These are phyloP conservation scores for Acleris laterana DNA, from an alignment of 2,888 invertebrate genomes.

Conservation along the genomic window DNA sequence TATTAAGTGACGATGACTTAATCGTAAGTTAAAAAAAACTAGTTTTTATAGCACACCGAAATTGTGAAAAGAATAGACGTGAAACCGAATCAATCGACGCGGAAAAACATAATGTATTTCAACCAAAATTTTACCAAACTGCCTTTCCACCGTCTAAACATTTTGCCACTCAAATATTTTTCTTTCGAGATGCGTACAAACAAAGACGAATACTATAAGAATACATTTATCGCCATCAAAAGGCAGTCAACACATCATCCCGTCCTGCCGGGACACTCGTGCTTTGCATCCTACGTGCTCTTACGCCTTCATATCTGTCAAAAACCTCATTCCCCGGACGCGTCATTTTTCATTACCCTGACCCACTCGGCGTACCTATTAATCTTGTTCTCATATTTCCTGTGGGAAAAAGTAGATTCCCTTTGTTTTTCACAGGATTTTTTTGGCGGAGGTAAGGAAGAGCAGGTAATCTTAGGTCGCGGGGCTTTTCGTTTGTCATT, in stretches of 20 bases:
- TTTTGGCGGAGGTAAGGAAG: slow-evolving; percentile 19
- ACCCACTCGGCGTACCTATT: slow-evolving; percentile 55
- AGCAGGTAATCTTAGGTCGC: slow-evolving; percentile 28
- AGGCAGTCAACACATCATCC: slow-evolving; percentile 2
- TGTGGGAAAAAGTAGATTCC: slow-evolving; percentile 45
- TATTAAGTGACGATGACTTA: no score
- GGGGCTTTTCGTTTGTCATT: slow-evolving; percentile 42
- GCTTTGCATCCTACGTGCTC: slow-evolving; percentile 26
- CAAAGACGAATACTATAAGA: background rate
- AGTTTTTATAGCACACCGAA: no score
- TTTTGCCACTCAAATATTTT: no score
- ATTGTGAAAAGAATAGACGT: no score
- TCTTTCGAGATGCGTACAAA: no score
- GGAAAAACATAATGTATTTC: no score
- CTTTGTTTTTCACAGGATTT: slow-evolving; percentile 43
- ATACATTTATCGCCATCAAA: background rate
- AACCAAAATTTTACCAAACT: no score
- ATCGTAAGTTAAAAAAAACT: no score
- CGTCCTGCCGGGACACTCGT: slow-evolving; percentile 10
- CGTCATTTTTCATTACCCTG: slow-evolving; percentile 58
- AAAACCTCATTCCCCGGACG: slow-evolving; percentile 42
- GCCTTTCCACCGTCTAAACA: no score
- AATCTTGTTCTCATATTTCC: slow-evolving; percentile 69
- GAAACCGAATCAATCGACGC: no score
- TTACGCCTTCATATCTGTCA: slow-evolving; percentile 40